Conservation (phyloP, 2,797 vertebrate genomes). For the Geotrypetes seraphini region DNA sequence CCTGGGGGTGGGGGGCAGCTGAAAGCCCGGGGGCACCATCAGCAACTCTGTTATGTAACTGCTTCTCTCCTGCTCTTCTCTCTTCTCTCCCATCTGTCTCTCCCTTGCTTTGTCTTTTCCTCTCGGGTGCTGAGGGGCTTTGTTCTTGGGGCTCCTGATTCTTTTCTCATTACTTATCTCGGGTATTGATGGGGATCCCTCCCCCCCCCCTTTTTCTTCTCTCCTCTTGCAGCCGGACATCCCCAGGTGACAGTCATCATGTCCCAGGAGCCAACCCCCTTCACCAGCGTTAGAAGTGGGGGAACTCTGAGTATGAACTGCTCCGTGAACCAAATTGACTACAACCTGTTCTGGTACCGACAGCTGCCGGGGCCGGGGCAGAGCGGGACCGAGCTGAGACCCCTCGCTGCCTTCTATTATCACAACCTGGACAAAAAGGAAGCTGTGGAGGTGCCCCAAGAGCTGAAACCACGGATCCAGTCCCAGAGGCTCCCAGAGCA, state of each 20-base stretch:
- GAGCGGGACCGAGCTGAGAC: background rate
- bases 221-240: too few relatives aligned
- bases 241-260: background rate
- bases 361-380: background rate
- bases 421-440: too few relatives aligned
- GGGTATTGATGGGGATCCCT: background rate
- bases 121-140: too few relatives aligned
- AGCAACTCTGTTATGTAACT: too few relatives aligned
- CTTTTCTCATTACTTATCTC: background rate
- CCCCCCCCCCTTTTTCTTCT: background rate
- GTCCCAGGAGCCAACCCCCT: background rate
- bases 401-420: background rate
- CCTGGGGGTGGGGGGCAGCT: too few relatives aligned
- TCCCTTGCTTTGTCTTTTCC: too few relatives aligned
- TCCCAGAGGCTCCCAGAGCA: too few relatives aligned
- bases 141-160: background rate
- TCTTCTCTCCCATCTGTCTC: background rate
- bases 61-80: background rate
- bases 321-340: background rate
- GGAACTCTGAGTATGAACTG: background rate
- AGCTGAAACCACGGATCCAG: too few relatives aligned
- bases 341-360: background rate
- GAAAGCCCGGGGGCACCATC: background rate
- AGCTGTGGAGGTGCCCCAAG: too few relatives aligned
- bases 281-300: background rate